These are phyloP conservation scores for Cotesia chilonis DNA, from an alignment of 1,140 invertebrate genomes.

Conservation along the genomic window DNA sequence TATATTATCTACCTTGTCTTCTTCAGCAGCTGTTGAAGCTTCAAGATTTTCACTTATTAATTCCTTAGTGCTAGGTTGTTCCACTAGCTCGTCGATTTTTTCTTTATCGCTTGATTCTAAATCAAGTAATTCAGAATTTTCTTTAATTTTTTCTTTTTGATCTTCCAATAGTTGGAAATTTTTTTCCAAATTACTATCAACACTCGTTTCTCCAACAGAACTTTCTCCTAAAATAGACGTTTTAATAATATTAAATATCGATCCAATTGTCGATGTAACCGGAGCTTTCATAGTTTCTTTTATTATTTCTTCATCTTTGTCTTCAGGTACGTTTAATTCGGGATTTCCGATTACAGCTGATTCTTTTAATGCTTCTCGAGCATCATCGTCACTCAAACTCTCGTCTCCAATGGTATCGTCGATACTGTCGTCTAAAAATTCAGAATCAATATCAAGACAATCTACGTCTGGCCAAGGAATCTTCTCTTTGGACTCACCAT, in stretches of 20 bases:
- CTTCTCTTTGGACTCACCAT: neutral
- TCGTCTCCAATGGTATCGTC: too few species aligned
- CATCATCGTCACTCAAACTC: too few species aligned
- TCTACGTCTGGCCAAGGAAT: neutral
- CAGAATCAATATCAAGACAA: neutral
- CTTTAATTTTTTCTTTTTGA: slow-evolving; percentile 3
- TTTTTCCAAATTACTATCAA: slow-evolving; percentile 15
- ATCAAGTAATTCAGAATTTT: neutral
- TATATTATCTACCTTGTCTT: slow-evolving; percentile 44
- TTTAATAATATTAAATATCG: slow-evolving; percentile 41
- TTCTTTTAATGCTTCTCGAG: neutral
- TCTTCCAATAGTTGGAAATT: neutral
- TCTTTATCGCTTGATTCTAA: neutral
- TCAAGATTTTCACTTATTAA: neutral
- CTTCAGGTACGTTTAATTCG: neutral
- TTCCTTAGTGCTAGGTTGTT: neutral
- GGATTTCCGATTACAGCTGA: neutral
- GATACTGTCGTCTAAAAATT: neutral
- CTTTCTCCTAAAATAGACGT: slow-evolving; percentile 39
- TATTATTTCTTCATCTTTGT: neutral
- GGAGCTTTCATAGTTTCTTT: slow-evolving; percentile 1
- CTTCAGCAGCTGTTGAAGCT: neutral
- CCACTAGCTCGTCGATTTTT: neutral
- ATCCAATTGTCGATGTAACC: slow-evolving; percentile 31
- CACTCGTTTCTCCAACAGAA: slow-evolving; percentile 16